Conservation (phyloP, 2,888 invertebrate species). For the Nephrotoma flavescens region DNA sequence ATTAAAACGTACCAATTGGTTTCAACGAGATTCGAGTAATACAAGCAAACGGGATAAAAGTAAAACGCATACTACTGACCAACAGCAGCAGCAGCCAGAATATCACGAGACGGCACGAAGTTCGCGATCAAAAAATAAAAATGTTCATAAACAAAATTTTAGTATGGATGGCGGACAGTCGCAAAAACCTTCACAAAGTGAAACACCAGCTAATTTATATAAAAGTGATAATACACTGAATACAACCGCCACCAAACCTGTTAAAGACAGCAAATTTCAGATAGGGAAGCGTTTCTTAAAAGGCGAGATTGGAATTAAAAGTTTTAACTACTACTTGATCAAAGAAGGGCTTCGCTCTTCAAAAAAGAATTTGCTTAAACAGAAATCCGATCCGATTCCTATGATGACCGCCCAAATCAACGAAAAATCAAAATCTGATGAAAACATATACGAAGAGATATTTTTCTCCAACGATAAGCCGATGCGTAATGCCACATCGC, state of each 20-base stretch:
- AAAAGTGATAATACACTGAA: background rate
- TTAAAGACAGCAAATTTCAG: slow-evolving; percentile 21
- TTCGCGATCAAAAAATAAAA: background rate
- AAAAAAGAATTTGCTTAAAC: slow-evolving; percentile 27
- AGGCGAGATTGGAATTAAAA: slow-evolving; percentile 32
- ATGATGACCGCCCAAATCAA: slow-evolving; percentile 15
- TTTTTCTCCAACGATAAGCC: slow-evolving; percentile 25
- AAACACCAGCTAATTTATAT: background rate
- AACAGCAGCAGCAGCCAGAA: background rate
- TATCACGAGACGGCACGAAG: background rate
- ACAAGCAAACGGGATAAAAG: slow-evolving; percentile 15
- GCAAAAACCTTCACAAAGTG: background rate
- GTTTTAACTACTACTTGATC: slow-evolving; percentile 31
- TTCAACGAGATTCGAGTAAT: background rate
- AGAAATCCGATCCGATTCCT: slow-evolving; percentile 16
- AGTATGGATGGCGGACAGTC: background rate
- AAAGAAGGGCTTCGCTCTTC: slow-evolving; percentile 31
- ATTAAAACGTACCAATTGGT: background rate
- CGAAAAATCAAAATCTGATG: slow-evolving; percentile 27
- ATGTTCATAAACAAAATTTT: background rate
- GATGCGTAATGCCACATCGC: slow-evolving; percentile 10
- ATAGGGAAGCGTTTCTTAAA: slow-evolving; percentile 29
- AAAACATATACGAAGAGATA: slow-evolving; percentile 32
- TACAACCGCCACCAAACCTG: background rate
- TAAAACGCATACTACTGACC: slow-evolving; percentile 12